These are phyloP conservation scores for Heliangelus exortis DNA, from an alignment of 2,797 vertebrate species.

Conservation along the genomic window DNA sequence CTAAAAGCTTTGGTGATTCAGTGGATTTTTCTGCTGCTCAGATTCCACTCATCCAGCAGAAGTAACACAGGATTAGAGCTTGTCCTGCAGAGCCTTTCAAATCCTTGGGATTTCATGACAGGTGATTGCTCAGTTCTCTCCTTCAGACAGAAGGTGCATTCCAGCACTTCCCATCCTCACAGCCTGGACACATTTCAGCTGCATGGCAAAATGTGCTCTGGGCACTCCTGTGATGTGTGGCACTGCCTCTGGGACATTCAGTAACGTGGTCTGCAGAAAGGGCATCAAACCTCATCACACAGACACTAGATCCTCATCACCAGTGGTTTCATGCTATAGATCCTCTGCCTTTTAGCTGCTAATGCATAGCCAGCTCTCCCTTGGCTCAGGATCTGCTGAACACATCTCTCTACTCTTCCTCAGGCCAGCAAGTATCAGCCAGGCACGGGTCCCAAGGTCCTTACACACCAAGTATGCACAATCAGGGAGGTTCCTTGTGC, in stretches of 20 bases:
- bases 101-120: neutral
- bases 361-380: neutral
- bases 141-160: neutral
- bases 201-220: neutral
- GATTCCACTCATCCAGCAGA: neutral
- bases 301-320: neutral
- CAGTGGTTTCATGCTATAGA: neutral
- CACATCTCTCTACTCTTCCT: neutral
- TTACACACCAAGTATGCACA: neutral
- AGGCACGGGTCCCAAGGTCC: neutral
- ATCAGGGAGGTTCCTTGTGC: neutral
- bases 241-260: neutral
- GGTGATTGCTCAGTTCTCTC: neutral
- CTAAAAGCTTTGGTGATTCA: neutral
- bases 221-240: neutral
- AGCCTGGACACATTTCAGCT: neutral
- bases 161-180: neutral
- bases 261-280: neutral
- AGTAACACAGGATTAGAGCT: neutral
- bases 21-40: neutral
- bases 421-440: neutral
- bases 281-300: neutral
- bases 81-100: neutral
- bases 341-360: neutral
- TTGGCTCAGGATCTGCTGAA: neutral